Conservation (phyloP, 2,888 invertebrate species). For the Dryocosmus kuriphilus region DNA sequence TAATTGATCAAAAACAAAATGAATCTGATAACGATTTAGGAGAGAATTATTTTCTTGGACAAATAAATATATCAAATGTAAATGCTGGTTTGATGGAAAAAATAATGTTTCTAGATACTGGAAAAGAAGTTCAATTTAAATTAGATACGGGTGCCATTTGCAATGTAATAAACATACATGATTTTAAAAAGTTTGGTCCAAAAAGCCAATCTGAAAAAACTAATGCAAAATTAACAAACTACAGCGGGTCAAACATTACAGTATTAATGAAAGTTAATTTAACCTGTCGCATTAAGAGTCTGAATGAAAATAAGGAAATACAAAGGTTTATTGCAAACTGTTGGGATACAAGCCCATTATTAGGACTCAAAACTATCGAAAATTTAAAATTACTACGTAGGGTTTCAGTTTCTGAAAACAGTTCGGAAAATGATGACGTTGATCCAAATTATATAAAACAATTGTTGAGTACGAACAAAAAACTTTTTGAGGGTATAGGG, state of each 20-base stretch:
- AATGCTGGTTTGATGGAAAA: conserved; percentile 40
- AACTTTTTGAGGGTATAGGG: too few relatives aligned
- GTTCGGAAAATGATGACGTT: too few relatives aligned
- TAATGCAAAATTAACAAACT: not conserved
- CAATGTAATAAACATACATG: not conserved
- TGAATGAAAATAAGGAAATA: too few relatives aligned
- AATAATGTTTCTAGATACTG: conserved; percentile 35
- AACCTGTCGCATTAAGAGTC: too few relatives aligned
- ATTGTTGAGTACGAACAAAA: conserved; percentile 36
- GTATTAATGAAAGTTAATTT: not conserved
- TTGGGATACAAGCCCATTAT: too few relatives aligned
- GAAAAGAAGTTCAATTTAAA: conserved; percentile 35
- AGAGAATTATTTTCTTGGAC: not conserved
- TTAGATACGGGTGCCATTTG: conserved; percentile 43
- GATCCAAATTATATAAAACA: conserved; percentile 37
- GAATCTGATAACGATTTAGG: too few relatives aligned
- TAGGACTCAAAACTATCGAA: conserved; percentile 19
- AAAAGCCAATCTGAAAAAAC: not conserved
- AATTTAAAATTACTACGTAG: too few relatives aligned
- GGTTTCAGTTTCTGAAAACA: too few relatives aligned
- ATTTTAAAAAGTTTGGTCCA: not conserved
- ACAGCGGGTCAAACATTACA: conserved; percentile 6
- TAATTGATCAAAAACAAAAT: too few relatives aligned
- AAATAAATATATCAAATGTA: conserved; percentile 8
- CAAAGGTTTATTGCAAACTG: too few relatives aligned